Evolutionary conservation across 1,140 invertebrate species (phyloP), one percentile per base, ranked within the genome.

Genomic region (Diorhabda sublineata): DNA sequence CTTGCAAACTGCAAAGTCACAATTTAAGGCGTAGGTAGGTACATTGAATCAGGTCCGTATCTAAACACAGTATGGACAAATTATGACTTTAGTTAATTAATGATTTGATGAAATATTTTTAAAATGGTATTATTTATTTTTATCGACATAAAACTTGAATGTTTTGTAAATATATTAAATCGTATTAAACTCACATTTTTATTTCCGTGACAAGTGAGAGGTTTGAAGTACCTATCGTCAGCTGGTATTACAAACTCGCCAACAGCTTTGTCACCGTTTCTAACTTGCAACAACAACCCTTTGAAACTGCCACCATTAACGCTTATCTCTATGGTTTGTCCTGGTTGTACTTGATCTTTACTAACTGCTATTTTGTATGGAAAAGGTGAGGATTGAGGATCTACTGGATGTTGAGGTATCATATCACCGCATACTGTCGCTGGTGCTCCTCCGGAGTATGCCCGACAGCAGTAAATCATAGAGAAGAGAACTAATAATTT

Each of bases 201-300:
- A 61, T 64, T 74, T 42, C 73, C 75, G 11, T 73, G 71, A 66
- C 81, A 81, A 60, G 78, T 73, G 5, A 82, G 64, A 6, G 75
- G 61, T 73, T 81, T 78, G 42, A 74, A 69, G 45, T 76, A 74
- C 66, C 76, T 75, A 64, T 81, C 76, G 60, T 71, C 67, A n/a
- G 61, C 70, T 9, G 78, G 52, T 11, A 79, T 75, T 3, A 69
- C 42, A 71, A 83, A 84, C 42, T 69, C 69, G 6, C 83, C 83
- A 3, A 84, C 73, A n/a, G 80, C 78, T 4, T 75, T 73, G 3
- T 79, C 64, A 0, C 71, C 75, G 26, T 78, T 73, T 61, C 82
- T 75, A 8, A 81, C 81, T 74, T 84, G 78, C 2, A 84, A 4
- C 8, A 83, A 72, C 73, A 82, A 83, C 58, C 83, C 82, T 71